Percentiles rank a stretch among this genome's conserved stretches.
These are phyloP conservation scores for Drosophila borborema DNA, from an alignment of 2,888 invertebrate genomes.

Conservation along the genomic window DNA sequence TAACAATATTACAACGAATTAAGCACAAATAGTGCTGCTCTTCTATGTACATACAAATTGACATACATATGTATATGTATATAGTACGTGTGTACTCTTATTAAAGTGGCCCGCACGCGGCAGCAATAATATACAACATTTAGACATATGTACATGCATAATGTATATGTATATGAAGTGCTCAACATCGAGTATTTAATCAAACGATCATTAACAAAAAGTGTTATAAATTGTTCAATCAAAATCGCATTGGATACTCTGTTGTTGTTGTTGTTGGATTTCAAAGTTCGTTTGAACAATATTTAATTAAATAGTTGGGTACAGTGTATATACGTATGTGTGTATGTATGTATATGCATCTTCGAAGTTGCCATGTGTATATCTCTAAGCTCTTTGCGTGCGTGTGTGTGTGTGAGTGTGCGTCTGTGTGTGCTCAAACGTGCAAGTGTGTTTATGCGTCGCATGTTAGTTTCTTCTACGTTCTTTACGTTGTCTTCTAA, in stretches of 20 bases:
- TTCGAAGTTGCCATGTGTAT: slow-evolving; percentile 42
- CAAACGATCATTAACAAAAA: slow-evolving; percentile 30
- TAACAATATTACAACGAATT: slow-evolving; percentile 51
- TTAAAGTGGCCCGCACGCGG: slow-evolving; percentile 23
- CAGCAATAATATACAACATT: slow-evolving; percentile 10
- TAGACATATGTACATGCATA: not conserved
- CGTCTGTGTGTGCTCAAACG: slow-evolving; percentile 28
- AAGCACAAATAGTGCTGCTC: slow-evolving; percentile 49
- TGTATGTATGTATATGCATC: slow-evolving; percentile 14
- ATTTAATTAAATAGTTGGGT: slow-evolving; percentile 69
- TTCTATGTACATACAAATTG: slow-evolving; percentile 21
- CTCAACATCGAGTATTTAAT: slow-evolving; percentile 31
- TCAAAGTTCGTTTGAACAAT: slow-evolving; percentile 32
- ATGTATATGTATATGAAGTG: slow-evolving; percentile 12
- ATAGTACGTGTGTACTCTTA: not conserved
- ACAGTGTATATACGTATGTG: slow-evolving; percentile 10
- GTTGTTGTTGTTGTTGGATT: slow-evolving; percentile 50
- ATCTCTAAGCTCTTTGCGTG: slow-evolving; percentile 53
- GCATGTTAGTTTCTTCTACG: slow-evolving; percentile 68
- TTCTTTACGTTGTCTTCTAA: slow-evolving; percentile 62
- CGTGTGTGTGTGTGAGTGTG: slow-evolving; percentile 36
- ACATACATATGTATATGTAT: slow-evolving; percentile 7
- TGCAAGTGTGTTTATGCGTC: slow-evolving; percentile 51
- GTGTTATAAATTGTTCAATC: slow-evolving; percentile 32
- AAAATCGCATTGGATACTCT: slow-evolving; percentile 31